phyloP scores from a whole-genome alignment of 1,140 invertebrate species.

The Megalonaias nervosa region DNA sequence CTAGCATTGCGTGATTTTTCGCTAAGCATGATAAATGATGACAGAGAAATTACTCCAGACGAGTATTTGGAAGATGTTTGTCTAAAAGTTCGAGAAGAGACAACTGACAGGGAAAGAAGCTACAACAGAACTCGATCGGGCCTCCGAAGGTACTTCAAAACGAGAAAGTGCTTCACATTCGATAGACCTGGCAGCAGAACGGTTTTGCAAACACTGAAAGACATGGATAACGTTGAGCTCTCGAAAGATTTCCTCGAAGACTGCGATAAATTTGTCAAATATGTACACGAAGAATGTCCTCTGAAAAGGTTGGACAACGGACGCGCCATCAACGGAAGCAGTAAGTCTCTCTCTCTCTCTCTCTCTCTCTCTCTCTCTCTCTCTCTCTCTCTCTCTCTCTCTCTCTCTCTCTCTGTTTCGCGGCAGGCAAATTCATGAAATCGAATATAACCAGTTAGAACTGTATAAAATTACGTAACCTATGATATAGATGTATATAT shows the following conservation, averaged over 20 bases:
- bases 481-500: too few species aligned
- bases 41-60: not conserved
- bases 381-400: too few species aligned
- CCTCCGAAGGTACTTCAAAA: not conserved
- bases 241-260: not conserved
- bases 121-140: not conserved
- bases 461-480: too few species aligned
- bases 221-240: not conserved
- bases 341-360: not conserved
- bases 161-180: slow-evolving; percentile 1
- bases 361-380: too few species aligned
- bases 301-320: not conserved
- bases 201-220: not conserved
- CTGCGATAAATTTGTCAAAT: not conserved
- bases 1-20: not conserved
- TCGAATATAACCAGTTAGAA: too few species aligned
- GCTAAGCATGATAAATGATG: not conserved
- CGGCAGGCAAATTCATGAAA: too few species aligned
- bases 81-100: not conserved
- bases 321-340: not conserved
- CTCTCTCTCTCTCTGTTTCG: too few species aligned
- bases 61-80: slow-evolving; percentile 2
- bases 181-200: not conserved
- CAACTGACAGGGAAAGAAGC: not conserved
- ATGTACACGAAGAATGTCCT: not conserved